These are phyloP conservation scores for Dreissena polymorpha DNA, from an alignment of 1,140 invertebrate genomes.

Conservation along the genomic window DNA sequence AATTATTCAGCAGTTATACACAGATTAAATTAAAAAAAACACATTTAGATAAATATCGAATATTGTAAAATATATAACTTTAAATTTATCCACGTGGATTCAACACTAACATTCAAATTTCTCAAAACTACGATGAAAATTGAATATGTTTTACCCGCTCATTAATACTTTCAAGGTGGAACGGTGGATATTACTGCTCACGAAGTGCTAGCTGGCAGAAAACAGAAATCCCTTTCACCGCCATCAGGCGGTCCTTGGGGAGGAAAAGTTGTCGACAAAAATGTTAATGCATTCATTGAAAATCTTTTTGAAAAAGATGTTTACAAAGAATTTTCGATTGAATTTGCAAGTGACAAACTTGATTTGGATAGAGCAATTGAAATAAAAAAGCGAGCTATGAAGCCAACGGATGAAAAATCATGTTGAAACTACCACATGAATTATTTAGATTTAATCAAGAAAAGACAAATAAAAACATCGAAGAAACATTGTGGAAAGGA, in stretches of 20 bases:
- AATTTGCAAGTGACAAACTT: conserved; percentile 29
- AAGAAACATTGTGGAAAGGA: no score
- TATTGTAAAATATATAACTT: background rate
- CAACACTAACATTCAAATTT: no score
- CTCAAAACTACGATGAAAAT: no score
- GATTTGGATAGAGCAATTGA: conserved; percentile 51
- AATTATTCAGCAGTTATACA: no score
- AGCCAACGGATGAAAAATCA: conserved; percentile 18
- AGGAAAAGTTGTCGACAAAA: background rate
- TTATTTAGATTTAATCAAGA: no score
- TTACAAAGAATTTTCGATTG: background rate
- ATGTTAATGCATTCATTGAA: background rate
- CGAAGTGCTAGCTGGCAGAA: background rate
- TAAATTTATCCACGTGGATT: background rate
- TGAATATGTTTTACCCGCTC: no score
- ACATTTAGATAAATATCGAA: background rate
- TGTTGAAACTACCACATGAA: conserved; percentile 18
- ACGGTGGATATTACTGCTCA: conserved; percentile 13
- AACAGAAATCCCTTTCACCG: background rate
- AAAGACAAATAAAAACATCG: no score
- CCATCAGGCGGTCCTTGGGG: conserved; percentile 17
- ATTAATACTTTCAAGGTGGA: background rate
- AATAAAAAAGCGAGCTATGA: conserved; percentile 33
- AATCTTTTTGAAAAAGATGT: background rate
- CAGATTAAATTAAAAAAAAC: no score